phyloP scores from a whole-genome alignment of 2,797 vertebrate species.

The Halcyon chelicuti region DNA sequence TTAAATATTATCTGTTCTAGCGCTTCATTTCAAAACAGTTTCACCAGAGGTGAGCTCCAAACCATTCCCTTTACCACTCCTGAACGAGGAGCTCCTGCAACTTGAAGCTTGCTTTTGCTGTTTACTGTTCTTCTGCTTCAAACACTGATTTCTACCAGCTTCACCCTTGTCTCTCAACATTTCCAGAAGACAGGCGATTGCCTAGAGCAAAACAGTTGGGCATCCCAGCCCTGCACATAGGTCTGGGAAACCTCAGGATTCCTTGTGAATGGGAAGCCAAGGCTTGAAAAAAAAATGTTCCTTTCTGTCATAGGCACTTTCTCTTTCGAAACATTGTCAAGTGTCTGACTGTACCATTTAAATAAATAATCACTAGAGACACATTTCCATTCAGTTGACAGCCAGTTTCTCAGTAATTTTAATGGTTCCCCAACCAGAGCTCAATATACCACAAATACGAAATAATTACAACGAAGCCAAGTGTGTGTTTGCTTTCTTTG shows the following conservation, averaged over 20 bases:
- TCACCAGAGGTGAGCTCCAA: neutral
- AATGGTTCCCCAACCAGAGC: slow-evolving; percentile 35
- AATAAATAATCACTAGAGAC: slow-evolving; percentile 50
- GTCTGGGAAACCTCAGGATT: neutral
- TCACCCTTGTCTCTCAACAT: neutral
- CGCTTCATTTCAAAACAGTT: neutral
- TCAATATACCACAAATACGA: neutral
- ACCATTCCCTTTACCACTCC: neutral
- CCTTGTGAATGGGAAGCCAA: neutral
- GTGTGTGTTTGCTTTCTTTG: neutral
- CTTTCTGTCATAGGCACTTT: neutral
- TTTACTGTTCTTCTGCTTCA: neutral
- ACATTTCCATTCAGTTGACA: neutral
- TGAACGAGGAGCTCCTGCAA: neutral
- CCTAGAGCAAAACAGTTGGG: neutral
- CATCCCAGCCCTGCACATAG: accelerated
- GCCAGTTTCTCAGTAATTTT: slow-evolving; percentile 31
- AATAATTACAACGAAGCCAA: slow-evolving; percentile 32
- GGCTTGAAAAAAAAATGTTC: neutral
- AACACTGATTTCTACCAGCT: neutral
- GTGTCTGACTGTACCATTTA: slow-evolving; percentile 24
- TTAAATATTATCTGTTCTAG: neutral
- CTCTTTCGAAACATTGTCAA: neutral
- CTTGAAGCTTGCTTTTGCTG: neutral
- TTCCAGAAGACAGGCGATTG: neutral